Percentiles rank a stretch among this genome's conserved stretches.
These are phyloP conservation scores for Chrysolina americana DNA, from an alignment of 2,888 invertebrate genomes.

Conservation along the genomic window DNA sequence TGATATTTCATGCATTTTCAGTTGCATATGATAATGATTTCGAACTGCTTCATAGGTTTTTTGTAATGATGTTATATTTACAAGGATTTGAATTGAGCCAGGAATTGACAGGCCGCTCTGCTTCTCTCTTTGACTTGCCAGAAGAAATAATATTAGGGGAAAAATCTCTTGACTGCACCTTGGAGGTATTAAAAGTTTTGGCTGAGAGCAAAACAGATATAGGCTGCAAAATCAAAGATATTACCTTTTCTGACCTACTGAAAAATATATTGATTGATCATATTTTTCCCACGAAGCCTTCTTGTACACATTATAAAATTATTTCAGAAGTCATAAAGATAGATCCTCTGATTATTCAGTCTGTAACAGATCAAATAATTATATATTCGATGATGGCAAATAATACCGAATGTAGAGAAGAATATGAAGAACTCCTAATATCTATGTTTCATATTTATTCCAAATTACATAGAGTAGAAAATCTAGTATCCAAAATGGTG, in stretches of 20 bases:
- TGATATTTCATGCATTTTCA: conserved; percentile 60
- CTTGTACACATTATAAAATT: conserved; percentile 57
- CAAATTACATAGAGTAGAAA: conserved; percentile 65
- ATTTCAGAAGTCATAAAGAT: conserved; percentile 59
- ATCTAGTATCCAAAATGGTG: conserved; percentile 64
- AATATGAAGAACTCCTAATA: conserved; percentile 60
- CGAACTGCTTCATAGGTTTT: conserved; percentile 57
- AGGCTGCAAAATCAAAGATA: conserved; percentile 55
- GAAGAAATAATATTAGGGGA: conserved; percentile 3
- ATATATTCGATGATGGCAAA: conserved; percentile 58
- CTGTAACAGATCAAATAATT: conserved; percentile 58
- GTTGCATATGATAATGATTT: conserved; percentile 53
- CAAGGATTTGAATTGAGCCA: conserved; percentile 60
- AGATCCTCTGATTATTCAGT: conserved; percentile 64
- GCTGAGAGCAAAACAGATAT: conserved; percentile 50
- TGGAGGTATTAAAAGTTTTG: conserved; percentile 53
- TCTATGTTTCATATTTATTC: conserved; percentile 63
- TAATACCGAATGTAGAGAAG: conserved; percentile 47
- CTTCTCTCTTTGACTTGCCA: conserved; percentile 26
- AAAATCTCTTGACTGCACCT: conserved; percentile 56
- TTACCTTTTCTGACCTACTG: conserved; percentile 58
- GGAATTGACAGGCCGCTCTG: conserved; percentile 48
- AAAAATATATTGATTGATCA: conserved; percentile 58
- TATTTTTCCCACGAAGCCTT: conserved; percentile 56
- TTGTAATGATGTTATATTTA: conserved; percentile 56